Conservation (phyloP, 2,113 vertebrate species). For the Micromys minutus region DNA sequence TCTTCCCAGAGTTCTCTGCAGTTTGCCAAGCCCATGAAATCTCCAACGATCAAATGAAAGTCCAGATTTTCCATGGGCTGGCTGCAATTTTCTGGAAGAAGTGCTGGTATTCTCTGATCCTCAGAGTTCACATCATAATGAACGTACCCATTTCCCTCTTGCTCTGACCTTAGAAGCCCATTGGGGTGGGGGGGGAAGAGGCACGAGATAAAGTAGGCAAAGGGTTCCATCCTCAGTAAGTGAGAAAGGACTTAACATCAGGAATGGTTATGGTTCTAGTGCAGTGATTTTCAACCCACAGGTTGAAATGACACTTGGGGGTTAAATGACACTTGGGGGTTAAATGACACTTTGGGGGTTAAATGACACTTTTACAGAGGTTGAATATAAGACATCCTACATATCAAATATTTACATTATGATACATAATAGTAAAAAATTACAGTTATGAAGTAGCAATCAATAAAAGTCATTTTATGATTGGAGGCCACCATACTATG, state of each 20-base stretch:
- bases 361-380: neutral
- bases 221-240: neutral
- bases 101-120: neutral
- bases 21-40: fast-evolving
- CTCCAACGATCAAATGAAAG: neutral
- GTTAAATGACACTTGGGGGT: too few species aligned
- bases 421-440: neutral
- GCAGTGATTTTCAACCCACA: neutral
- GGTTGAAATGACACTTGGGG: too few species aligned
- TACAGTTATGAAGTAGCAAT: neutral
- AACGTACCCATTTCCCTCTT: fast-evolving
- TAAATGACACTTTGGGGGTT: neutral
- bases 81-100: neutral
- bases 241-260: neutral
- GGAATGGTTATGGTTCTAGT: neutral
- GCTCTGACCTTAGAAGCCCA: neutral
- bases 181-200: too few species aligned
- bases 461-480: neutral
- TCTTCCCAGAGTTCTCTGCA: fast-evolving
- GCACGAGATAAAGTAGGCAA: neutral
- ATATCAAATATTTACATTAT: neutral
- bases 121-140: neutral
- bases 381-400: neutral
- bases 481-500: neutral
- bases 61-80: neutral